Evolutionary conservation across 2,113 vertebrate species (phyloP).

Genomic region (Epinephelus cyanopodus): DNA sequence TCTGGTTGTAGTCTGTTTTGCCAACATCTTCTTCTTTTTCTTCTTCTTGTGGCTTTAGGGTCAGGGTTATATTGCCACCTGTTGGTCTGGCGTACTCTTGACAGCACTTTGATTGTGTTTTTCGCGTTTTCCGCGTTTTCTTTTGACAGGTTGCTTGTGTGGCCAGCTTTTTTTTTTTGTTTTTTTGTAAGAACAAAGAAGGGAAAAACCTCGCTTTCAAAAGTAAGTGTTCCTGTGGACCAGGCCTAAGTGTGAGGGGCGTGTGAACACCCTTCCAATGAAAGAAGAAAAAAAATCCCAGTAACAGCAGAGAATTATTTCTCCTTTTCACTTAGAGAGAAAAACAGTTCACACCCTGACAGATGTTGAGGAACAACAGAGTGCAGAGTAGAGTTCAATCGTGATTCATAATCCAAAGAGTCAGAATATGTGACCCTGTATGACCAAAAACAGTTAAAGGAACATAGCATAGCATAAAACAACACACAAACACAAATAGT

Average conservation of each 20-base stretch:
- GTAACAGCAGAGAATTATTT: neutral
- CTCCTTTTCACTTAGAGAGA: neutral
- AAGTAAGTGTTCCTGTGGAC: too few relatives aligned
- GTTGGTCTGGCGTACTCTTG: too few relatives aligned
- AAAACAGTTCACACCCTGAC: neutral
- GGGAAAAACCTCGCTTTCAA: too few relatives aligned
- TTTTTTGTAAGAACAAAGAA: too few relatives aligned
- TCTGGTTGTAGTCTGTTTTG: too few relatives aligned
- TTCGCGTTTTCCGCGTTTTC: too few relatives aligned
- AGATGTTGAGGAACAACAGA: constrained; percentile 4
- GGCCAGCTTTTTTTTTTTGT: too few relatives aligned
- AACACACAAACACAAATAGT: neutral
- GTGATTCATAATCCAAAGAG: neutral
- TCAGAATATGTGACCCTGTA: neutral
- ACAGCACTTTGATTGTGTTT: too few relatives aligned
- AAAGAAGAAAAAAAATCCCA: neutral
- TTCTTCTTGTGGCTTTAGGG: too few relatives aligned
- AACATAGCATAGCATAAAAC: neutral
- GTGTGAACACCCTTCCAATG: neutral
- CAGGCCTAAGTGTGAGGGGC: neutral
- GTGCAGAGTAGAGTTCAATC: neutral
- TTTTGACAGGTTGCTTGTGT: too few relatives aligned
- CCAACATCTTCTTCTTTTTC: too few relatives aligned
- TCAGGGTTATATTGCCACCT: too few relatives aligned
- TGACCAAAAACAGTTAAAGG: neutral